These are phyloP conservation scores for Myiotriccus ornatus DNA, from an alignment of 2,797 vertebrate genomes.

Conservation along the genomic window DNA sequence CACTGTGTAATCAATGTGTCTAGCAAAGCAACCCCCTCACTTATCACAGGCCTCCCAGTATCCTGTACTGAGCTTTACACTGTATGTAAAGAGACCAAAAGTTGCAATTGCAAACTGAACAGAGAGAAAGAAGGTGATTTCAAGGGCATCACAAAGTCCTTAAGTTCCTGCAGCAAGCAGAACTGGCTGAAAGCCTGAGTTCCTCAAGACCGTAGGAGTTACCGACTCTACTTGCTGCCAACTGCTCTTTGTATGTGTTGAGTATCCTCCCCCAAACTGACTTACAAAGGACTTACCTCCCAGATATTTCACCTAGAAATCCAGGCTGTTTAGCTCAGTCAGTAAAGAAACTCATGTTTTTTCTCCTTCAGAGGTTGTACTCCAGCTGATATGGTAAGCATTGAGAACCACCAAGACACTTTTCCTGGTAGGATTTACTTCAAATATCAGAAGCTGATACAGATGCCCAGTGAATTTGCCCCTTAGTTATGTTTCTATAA, in stretches of 20 bases:
- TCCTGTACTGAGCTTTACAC: not conserved
- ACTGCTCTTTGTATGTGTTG: constrained; percentile 42
- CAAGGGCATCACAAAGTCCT: constrained; percentile 26
- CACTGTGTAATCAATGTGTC: not conserved
- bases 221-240: constrained; percentile 20
- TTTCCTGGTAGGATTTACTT: not conserved
- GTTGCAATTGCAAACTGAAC: not conserved
- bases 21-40: not conserved
- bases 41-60: not conserved
- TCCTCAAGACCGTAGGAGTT: constrained; percentile 34
- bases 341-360: not conserved
- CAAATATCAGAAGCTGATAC: not conserved
- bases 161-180: not conserved
- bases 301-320: constrained; percentile 17
- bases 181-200: constrained; percentile 29
- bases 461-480: not conserved
- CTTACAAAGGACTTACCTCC: constrained; percentile 26
- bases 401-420: not conserved
- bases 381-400: not conserved
- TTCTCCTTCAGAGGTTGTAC: not conserved
- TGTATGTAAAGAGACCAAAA: not conserved
- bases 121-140: not conserved
- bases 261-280: constrained; percentile 19
- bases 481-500: not conserved
- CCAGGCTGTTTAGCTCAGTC: not conserved